A percentile compares a stretch with the other conserved stretches of the same genome.
These are phyloP conservation scores for Vicugna pacos DNA, from an alignment of 2,113 vertebrate genomes.

Conservation along the genomic window DNA sequence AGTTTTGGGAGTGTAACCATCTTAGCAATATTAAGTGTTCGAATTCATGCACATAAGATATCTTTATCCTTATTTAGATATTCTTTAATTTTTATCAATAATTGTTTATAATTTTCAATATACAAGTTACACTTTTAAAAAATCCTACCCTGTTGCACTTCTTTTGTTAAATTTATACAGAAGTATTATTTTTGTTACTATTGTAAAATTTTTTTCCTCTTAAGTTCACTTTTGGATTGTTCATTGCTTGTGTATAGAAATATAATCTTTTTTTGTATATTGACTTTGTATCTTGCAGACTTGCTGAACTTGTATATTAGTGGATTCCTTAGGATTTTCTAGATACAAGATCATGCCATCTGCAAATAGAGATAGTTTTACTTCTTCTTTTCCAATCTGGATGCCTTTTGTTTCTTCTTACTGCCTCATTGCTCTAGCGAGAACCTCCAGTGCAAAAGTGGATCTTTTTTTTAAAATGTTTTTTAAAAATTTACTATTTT, in stretches of 20 bases:
- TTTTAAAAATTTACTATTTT: no score
- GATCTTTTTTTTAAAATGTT: not conserved
- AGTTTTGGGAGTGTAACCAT: not conserved
- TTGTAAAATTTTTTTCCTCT: not conserved
- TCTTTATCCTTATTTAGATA: not conserved
- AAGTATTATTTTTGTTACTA: conserved; percentile 8
- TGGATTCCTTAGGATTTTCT: not conserved
- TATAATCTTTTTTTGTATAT: not conserved
- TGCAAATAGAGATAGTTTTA: not conserved
- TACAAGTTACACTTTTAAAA: not conserved
- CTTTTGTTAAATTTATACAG: conserved; percentile 16
- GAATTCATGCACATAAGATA: not conserved
- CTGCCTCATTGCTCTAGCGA: not conserved
- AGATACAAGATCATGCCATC: not conserved
- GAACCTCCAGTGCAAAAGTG: not conserved
- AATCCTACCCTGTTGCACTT: not conserved
- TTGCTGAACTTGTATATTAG: conserved; percentile 24
- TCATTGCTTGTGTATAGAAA: not conserved
- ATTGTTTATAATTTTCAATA: not conserved
- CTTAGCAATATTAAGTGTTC: not conserved
- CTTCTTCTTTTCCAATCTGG: not conserved
- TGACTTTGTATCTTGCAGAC: not conserved
- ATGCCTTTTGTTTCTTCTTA: not conserved
- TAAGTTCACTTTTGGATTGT: not conserved
- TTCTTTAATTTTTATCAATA: not conserved